A percentile compares a stretch with the other conserved stretches of the same genome.
Conservation (phyloP, 37 sponge, comb jelly and placozoan genomes). For the Amphimedon queenslandica region DNA sequence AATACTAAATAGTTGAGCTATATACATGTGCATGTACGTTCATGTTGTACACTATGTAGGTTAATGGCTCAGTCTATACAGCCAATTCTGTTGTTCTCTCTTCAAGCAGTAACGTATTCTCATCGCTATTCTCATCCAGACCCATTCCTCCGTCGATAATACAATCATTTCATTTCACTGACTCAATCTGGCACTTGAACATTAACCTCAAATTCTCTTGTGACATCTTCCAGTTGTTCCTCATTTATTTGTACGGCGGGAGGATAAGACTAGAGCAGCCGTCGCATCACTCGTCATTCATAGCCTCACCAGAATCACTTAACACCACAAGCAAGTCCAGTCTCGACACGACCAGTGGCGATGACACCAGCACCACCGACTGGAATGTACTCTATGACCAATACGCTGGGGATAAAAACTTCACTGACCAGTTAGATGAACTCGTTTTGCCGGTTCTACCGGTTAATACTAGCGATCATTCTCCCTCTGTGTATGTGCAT, state of each 20-base stretch:
- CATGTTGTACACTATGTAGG: neutral
- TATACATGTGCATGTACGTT: neutral
- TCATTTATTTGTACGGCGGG: conserved; percentile 40
- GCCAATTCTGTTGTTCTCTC: neutral
- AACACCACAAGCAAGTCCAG: neutral
- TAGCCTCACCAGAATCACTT: neutral
- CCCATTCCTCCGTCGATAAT: neutral
- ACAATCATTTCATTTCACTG: too few relatives aligned
- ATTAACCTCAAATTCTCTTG: too few relatives aligned
- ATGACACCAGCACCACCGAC: conserved; percentile 28
- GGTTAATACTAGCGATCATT: too few relatives aligned
- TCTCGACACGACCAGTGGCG: conserved; percentile 19
- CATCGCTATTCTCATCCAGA: conserved; percentile 2
- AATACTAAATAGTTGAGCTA: too few relatives aligned
- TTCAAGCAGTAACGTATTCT: neutral
- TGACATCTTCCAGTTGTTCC: conserved; percentile 15
- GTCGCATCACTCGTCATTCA: neutral
- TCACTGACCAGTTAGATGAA: neutral
- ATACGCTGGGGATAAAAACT: conserved; percentile 6
- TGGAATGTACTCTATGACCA: conserved; percentile 40
- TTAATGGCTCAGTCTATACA: neutral
- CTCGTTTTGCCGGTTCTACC: too few relatives aligned
- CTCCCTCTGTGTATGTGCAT: neutral
- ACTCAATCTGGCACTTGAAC: too few relatives aligned
- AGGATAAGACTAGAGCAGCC: neutral